Conservation (phyloP, 2,113 vertebrate species). For the Octodon degus region DNA sequence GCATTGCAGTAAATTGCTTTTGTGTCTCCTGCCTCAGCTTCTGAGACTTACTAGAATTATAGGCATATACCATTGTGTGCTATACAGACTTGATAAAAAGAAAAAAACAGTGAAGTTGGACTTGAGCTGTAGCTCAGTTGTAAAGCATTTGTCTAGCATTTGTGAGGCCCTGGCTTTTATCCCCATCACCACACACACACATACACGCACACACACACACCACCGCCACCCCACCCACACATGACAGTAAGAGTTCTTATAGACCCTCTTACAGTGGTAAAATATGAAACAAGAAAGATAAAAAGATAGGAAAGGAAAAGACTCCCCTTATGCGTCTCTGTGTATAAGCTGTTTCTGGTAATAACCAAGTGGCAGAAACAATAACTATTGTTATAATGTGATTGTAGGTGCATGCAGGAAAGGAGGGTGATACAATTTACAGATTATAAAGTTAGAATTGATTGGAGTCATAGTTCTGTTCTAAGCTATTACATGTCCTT, state of each 20-base stretch:
- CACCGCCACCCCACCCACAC: background rate
- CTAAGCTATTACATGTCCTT: background rate
- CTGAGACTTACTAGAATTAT: background rate
- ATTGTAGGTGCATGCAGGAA: background rate
- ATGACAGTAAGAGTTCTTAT: conserved; percentile 12
- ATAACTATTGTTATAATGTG: conserved; percentile 25
- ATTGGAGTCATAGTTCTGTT: conserved; percentile 4
- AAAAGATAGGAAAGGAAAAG: background rate
- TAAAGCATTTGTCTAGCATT: background rate
- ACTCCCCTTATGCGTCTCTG: background rate
- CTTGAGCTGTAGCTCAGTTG: background rate
- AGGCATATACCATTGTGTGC: background rate
- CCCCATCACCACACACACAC: background rate
- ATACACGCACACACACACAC: background rate
- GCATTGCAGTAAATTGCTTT: conserved; percentile 46
- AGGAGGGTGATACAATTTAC: background rate
- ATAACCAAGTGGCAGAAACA: background rate
- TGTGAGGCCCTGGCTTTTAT: background rate
- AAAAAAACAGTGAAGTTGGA: background rate
- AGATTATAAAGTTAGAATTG: background rate
- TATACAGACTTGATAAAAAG: background rate
- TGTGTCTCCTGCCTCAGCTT: background rate
- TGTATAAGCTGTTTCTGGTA: background rate
- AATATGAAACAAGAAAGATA: conserved; percentile 51
- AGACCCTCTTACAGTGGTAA: background rate